Percentiles rank a stretch among this genome's conserved stretches.
Conservation (phyloP, 1,140 invertebrate genomes). For the Galendromus occidentalis region DNA sequence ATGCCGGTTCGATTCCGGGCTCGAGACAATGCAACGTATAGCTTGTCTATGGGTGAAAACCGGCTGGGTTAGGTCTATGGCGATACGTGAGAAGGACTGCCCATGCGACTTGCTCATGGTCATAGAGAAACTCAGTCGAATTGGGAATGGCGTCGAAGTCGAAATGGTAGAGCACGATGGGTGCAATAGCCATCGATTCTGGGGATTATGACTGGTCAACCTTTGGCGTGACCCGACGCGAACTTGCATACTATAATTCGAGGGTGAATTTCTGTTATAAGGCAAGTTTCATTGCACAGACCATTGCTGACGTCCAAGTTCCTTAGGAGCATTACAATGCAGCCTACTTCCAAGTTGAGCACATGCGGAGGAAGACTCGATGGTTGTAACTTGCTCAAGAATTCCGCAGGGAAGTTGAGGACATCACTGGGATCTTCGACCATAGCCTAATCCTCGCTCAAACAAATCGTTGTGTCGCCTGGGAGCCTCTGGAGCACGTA, state of each 20-base stretch:
- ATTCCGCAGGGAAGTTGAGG: conserved; percentile 23
- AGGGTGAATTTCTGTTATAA: conserved; percentile 18
- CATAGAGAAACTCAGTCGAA: conserved; percentile 14
- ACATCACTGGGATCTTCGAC: no score
- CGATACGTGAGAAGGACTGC: conserved; percentile 20
- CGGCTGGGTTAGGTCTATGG: conserved; percentile 25
- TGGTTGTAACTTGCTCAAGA: conserved; percentile 24
- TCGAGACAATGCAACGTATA: conserved; percentile 23
- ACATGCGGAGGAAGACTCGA: conserved; percentile 27
- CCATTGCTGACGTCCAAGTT: conserved; percentile 24
- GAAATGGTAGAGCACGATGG: neutral
- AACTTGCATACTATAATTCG: conserved; percentile 19
- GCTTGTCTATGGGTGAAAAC: conserved; percentile 30
- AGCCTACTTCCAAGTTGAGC: conserved; percentile 25
- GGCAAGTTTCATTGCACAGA: conserved; percentile 28
- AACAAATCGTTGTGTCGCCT: no score
- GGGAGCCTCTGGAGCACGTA: no score
- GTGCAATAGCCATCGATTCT: no score
- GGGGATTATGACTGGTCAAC: conserved; percentile 17
- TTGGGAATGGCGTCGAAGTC: conserved; percentile 16
- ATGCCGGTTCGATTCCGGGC: neutral
- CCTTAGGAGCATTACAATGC: conserved; percentile 26
- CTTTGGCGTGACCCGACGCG: conserved; percentile 11
- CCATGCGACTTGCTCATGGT: conserved; percentile 19
- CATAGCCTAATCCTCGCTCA: no score